These are phyloP conservation scores for Charina bottae DNA, from an alignment of 2,113 vertebrate species.

Conservation along the genomic window DNA sequence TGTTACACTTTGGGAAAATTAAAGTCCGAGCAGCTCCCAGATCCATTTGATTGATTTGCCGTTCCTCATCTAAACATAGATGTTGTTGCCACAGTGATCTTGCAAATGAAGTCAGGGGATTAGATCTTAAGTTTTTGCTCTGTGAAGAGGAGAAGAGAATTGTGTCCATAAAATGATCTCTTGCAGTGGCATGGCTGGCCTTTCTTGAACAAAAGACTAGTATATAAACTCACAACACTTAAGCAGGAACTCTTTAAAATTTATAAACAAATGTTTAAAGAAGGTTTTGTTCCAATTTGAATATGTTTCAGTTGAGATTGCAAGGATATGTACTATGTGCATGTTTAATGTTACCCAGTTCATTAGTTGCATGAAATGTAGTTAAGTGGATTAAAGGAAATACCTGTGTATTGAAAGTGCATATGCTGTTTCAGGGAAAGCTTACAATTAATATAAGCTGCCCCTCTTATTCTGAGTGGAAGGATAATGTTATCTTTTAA, in stretches of 20 bases:
- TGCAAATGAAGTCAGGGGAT: neutral
- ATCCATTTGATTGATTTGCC: neutral
- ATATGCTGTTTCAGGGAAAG: slow-evolving; percentile 2
- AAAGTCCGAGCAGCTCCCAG: neutral
- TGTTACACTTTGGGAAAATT: neutral
- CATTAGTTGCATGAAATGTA: neutral
- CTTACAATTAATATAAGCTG: neutral
- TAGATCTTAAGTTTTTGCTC: neutral
- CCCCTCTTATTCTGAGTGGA: neutral
- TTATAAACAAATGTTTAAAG: neutral
- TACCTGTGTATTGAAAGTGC: neutral
- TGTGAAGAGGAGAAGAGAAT: too few species aligned
- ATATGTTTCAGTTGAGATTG: neutral
- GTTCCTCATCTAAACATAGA: neutral
- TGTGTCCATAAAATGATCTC: neutral
- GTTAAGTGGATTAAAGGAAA: slow-evolving; percentile 10
- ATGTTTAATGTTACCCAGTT: neutral
- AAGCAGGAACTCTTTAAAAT: neutral
- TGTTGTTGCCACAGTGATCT: neutral
- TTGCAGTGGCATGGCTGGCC: neutral
- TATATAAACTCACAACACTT: neutral
- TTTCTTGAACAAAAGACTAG: neutral
- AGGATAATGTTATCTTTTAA: slow-evolving; percentile 28
- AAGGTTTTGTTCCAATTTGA: neutral
- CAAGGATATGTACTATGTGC: neutral